Conservation (phyloP, 2,888 invertebrate genomes). For the Pristionchus japonicus region DNA sequence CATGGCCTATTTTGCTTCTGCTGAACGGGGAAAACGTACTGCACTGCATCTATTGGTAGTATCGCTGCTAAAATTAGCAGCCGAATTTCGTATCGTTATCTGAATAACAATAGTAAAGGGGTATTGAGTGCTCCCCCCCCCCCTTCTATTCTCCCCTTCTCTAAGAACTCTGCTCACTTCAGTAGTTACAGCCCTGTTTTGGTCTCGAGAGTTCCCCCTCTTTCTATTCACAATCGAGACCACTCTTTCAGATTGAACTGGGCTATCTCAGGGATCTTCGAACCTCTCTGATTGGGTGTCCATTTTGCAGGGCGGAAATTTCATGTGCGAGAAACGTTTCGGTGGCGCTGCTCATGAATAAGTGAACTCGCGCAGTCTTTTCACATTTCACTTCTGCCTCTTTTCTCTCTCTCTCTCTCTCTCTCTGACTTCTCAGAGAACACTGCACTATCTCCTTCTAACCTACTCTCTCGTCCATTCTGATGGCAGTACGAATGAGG, state of each 20-base stretch:
- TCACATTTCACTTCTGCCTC: slow-evolving; percentile 22
- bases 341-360: background rate
- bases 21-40: background rate
- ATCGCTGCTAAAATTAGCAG: background rate
- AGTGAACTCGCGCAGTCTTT: slow-evolving; percentile 10
- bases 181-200: slow-evolving; percentile 2
- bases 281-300: background rate
- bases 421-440: background rate
- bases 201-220: background rate
- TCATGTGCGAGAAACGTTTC: slow-evolving; percentile 10
- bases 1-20: background rate
- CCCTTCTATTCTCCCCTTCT: background rate
- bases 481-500: too few relatives aligned
- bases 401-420: too few relatives aligned
- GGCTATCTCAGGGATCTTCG: background rate
- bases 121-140: background rate
- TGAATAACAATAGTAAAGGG: background rate
- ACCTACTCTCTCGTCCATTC: background rate
- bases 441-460: background rate
- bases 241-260: background rate
- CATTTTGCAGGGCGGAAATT: background rate
- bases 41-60: background rate
- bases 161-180: background rate
- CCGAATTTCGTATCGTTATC: background rate
- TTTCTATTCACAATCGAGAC: background rate